phyloP scores from a whole-genome alignment of 53 echinoderm and acorn worm genomes.

The Echinarachnius parma region DNA sequence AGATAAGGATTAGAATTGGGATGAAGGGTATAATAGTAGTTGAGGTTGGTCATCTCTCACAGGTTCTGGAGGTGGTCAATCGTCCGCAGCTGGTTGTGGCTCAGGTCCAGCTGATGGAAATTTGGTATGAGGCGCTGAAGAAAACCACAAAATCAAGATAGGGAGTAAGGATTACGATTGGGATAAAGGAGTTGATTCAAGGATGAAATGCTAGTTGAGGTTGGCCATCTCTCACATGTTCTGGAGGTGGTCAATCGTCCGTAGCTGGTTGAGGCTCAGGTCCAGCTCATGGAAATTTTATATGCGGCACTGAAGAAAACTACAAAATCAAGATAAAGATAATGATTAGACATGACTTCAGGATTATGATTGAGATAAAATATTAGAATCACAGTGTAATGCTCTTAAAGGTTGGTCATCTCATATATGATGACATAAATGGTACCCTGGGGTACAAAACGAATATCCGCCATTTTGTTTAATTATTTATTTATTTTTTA shows the following conservation, averaged over 20 bases:
- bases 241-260: slow-evolving; percentile 63
- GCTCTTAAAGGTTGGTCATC: no score
- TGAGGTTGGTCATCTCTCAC: slow-evolving; percentile 71
- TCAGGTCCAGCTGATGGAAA: slow-evolving; percentile 71
- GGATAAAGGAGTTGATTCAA: slow-evolving; percentile 76
- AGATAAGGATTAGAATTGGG: no score
- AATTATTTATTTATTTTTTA: no score
- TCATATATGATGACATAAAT: no score
- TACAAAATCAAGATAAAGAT: no score
- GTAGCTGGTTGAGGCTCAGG: slow-evolving; percentile 77
- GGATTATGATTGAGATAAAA: no score
- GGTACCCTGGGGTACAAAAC: no score
- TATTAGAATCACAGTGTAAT: no score
- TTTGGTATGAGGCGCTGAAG: slow-evolving; percentile 82
- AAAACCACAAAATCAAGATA: no score
- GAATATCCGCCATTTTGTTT: no score
- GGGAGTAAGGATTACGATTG: no score
- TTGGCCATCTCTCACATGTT: slow-evolving; percentile 74
- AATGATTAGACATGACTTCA: no score
- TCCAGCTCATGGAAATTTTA: slow-evolving; percentile 68
- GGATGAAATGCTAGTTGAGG: slow-evolving; percentile 84
- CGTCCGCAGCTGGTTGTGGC: slow-evolving; percentile 69
- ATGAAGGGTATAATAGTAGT: slow-evolving; percentile 78
- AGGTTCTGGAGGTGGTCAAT: slow-evolving; percentile 77
- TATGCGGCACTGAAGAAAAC: slow-evolving; percentile 85